These are phyloP conservation scores for Nipponacmea schrenckii DNA, from an alignment of 2,888 invertebrate genomes.

Conservation along the genomic window DNA sequence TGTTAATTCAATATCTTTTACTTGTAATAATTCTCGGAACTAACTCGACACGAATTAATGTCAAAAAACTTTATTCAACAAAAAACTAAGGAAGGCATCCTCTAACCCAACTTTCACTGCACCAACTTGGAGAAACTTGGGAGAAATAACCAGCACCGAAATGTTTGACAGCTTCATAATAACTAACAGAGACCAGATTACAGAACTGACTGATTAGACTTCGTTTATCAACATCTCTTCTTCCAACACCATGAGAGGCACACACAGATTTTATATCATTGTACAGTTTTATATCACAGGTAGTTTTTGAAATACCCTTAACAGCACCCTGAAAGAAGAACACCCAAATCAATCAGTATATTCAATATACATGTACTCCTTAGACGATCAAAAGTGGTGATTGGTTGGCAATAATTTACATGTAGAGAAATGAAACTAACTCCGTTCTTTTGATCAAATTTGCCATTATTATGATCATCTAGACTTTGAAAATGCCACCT, in stretches of 20 bases:
- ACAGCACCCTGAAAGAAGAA: neutral
- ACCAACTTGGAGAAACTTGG: neutral
- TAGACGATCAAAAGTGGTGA: too few species aligned
- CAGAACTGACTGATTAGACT: slow-evolving; percentile 10
- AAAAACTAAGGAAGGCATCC: slow-evolving; percentile 10
- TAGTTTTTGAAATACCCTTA: neutral
- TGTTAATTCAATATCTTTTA: too few species aligned
- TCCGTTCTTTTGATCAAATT: too few species aligned
- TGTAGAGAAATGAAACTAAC: too few species aligned
- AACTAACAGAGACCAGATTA: neutral
- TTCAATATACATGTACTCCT: too few species aligned
- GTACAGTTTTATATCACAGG: slow-evolving; percentile 13
- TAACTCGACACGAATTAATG: too few species aligned
- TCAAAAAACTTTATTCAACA: too few species aligned
- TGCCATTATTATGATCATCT: too few species aligned
- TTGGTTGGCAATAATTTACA: too few species aligned
- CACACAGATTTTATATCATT: neutral
- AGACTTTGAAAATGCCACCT: too few species aligned
- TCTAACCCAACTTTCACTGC: slow-evolving; percentile 13
- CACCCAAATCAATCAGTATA: too few species aligned
- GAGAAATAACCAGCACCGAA: slow-evolving; percentile 10
- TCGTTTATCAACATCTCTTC: neutral
- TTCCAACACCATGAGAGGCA: neutral
- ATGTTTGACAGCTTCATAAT: slow-evolving; percentile 12
- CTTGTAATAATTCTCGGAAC: too few species aligned